Evolutionary conservation across 2,113 vertebrate species (phyloP).

Genomic region (Onychostruthus taczanowskii): DNA sequence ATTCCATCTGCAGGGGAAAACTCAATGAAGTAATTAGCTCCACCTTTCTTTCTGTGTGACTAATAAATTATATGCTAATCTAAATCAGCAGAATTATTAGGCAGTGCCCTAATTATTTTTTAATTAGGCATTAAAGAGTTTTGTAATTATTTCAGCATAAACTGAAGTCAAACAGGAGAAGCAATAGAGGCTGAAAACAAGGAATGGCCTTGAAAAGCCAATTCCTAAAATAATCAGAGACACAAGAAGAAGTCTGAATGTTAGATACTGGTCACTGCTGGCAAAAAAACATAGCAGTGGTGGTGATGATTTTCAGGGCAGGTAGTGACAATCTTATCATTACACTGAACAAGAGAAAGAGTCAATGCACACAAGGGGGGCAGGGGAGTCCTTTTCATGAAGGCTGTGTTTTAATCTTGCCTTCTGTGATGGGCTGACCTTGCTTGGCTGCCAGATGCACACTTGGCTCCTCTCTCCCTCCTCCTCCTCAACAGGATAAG

Average conservation of each 20-base stretch:
- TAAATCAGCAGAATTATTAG: neutral
- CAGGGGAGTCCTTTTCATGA: neutral
- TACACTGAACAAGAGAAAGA: neutral
- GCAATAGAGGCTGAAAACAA: neutral
- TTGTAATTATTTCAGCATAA: neutral
- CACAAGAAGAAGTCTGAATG: neutral
- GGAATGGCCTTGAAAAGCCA: neutral
- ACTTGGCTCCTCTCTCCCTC: neutral
- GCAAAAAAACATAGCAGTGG: neutral
- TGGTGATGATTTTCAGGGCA: neutral
- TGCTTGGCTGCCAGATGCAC: neutral
- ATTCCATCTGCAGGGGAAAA: neutral
- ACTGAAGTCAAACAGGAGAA: neutral
- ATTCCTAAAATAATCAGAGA: neutral
- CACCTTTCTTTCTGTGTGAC: neutral
- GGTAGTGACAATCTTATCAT: neutral
- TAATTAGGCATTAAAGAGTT: neutral
- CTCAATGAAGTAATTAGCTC: neutral
- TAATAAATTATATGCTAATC: neutral
- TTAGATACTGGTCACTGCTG: neutral
- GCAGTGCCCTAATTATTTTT: neutral
- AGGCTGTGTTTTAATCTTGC: neutral
- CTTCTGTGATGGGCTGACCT: neutral
- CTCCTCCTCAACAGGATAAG: rapidly evolving
- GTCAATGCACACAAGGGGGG: rapidly evolving